A percentile compares a stretch with the other conserved stretches of the same genome.
phyloP scores from a whole-genome alignment of 2,888 invertebrate species.

The Epirrhoe tristata region DNA sequence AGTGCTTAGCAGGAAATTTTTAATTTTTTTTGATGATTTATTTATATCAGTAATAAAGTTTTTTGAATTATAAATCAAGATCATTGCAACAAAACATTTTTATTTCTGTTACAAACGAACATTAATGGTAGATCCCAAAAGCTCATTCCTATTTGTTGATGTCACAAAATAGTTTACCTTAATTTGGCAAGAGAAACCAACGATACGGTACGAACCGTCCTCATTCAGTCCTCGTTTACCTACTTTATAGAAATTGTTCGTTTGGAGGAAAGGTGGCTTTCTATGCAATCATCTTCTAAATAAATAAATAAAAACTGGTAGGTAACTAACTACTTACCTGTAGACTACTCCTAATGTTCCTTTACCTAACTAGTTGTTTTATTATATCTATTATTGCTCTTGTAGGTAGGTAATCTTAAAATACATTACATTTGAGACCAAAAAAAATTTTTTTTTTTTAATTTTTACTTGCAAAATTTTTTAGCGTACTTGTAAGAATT shows the following conservation, averaged over 20 bases:
- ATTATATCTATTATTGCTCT: no score
- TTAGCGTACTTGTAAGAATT: no score
- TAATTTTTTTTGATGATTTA: no score
- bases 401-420: no score
- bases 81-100: not conserved
- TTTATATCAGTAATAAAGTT: not conserved
- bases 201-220: conserved; percentile 58
- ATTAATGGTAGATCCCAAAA: conserved; percentile 51
- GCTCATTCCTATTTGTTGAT: conserved; percentile 69
- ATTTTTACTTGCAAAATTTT: no score
- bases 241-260: conserved; percentile 74
- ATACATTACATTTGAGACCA: no score
- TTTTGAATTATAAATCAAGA: not conserved
- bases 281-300: not conserved
- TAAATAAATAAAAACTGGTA: no score
- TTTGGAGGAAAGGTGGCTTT: conserved; percentile 1
- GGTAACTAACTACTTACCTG: no score
- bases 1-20: no score
- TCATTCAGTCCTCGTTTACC: conserved; percentile 65
- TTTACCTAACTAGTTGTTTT: no score
- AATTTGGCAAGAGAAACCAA: conserved; percentile 65
- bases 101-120: conserved; percentile 22
- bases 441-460: no score
- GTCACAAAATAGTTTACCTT: conserved; percentile 71
- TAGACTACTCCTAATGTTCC: no score